Evolutionary conservation across 2,113 vertebrate species (phyloP).

Genomic region (Lipophrys pholis): DNA sequence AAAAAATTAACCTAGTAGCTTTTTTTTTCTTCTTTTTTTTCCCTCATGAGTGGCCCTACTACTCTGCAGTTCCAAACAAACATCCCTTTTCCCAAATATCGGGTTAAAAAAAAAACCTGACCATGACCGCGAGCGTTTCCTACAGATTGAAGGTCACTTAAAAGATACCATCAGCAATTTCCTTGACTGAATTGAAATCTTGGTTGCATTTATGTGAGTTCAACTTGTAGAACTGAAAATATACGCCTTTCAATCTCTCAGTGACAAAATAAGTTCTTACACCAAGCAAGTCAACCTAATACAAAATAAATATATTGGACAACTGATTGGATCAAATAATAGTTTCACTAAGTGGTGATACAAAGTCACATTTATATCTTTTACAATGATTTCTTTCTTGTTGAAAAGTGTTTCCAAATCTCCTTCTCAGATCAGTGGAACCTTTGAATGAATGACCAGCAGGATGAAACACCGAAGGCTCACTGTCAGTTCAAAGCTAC

Average conservation of each 20-base stretch:
- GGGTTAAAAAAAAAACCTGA: not conserved
- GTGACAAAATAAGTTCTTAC: no score
- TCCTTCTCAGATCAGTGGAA: no score
- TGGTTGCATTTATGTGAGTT: not conserved
- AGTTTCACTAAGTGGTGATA: conserved; percentile 4
- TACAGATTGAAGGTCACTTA: not conserved
- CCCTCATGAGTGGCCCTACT: not conserved
- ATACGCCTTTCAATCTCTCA: no score
- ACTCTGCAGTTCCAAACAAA: not conserved
- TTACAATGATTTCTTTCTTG: not conserved
- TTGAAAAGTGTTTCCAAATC: not conserved
- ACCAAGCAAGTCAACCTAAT: not conserved
- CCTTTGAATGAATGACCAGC: no score
- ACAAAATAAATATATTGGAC: not conserved
- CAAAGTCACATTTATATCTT: not conserved
- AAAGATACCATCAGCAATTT: conserved; percentile 5
- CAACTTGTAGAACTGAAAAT: not conserved
- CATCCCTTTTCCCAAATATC: not conserved
- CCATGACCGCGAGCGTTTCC: not conserved
- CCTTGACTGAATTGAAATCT: not conserved
- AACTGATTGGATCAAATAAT: not conserved
- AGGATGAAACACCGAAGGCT: no score
- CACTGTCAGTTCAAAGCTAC: no score
- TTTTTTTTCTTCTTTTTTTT: no score
- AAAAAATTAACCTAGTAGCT: no score